Conservation (phyloP, 2,113 vertebrate species). For the Taurulus bubalis region DNA sequence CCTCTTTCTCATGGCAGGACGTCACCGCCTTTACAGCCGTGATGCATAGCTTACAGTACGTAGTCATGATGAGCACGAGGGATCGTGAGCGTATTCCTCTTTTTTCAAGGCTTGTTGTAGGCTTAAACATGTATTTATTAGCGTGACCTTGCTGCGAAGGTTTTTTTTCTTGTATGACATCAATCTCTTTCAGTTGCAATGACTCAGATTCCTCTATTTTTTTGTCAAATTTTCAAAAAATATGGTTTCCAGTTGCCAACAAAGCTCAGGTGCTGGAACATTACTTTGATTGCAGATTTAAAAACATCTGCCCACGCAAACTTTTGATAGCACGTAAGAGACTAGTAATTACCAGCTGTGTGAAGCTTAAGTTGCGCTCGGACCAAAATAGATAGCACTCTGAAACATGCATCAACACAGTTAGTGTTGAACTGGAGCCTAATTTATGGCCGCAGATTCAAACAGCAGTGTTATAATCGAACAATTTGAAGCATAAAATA, state of each 20-base stretch:
- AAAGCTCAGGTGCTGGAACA: neutral
- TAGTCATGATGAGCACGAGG: neutral
- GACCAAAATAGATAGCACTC: neutral
- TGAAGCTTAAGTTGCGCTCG: neutral
- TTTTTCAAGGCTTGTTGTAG: neutral
- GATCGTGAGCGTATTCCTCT: neutral
- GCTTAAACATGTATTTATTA: neutral
- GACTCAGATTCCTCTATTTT: neutral
- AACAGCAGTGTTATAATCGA: too few relatives aligned
- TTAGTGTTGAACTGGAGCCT: neutral
- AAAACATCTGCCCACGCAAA: neutral
- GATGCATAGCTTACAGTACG: neutral
- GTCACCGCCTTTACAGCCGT: neutral
- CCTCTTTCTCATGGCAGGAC: neutral
- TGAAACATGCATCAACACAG: neutral
- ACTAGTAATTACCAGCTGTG: neutral
- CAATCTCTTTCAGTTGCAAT: neutral
- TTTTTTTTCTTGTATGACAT: neutral
- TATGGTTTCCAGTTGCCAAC: neutral
- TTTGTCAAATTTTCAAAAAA: neutral
- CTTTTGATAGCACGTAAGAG: neutral
- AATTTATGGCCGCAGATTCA: neutral
- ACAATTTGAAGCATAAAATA: neutral
- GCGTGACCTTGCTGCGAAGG: neutral
- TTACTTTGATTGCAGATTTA: neutral